Conservation (phyloP, 2,113 vertebrate genomes). For the Tamias sibiricus region DNA sequence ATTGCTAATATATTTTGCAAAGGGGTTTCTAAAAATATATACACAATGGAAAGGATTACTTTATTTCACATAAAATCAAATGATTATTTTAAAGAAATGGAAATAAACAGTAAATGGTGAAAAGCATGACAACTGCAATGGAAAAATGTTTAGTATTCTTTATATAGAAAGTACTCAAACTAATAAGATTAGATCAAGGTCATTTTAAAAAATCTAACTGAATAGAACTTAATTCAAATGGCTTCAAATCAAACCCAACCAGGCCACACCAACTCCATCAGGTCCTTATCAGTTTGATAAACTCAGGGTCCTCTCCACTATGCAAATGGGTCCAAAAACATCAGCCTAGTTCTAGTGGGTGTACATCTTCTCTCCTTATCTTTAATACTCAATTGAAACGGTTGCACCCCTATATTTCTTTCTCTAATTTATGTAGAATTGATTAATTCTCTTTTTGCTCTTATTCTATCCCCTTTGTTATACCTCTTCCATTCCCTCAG, state of each 20-base stretch:
- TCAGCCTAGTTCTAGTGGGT: background rate
- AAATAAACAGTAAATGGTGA: slow-evolving; percentile 1
- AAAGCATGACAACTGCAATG: background rate
- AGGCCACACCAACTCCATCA: background rate
- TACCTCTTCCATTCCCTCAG: background rate
- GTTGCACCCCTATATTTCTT: background rate
- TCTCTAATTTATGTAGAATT: background rate
- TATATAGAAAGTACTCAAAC: background rate
- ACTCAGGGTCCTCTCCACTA: background rate
- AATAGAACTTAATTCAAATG: background rate
- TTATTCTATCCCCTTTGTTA: background rate
- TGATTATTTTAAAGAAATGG: background rate
- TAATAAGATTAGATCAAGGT: background rate
- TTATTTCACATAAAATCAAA: background rate
- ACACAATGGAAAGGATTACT: background rate
- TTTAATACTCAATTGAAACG: background rate
- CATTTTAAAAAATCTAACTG: background rate
- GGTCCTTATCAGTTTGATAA: background rate
- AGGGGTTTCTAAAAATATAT: background rate
- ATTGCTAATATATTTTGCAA: background rate
- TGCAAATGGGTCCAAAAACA: background rate
- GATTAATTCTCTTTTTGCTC: background rate
- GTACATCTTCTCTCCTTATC: background rate
- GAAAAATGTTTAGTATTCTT: background rate
- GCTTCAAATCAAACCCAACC: background rate